A percentile compares a stretch with the other conserved stretches of the same genome.
phyloP scores from a whole-genome alignment of 2,113 vertebrate genomes.

The Sander vitreus region DNA sequence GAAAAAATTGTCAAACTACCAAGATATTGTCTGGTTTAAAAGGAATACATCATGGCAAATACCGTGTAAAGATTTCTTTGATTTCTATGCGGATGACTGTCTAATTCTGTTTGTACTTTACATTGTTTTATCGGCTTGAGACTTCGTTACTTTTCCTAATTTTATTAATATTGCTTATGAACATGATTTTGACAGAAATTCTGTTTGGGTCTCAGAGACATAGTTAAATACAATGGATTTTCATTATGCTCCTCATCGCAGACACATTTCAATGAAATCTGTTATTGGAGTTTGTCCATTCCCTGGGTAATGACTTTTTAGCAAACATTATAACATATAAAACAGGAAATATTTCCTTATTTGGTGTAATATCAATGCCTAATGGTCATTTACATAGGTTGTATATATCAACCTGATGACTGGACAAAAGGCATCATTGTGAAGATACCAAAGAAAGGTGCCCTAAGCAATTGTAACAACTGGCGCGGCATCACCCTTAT shows the following conservation, averaged over 20 bases:
- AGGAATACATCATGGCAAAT: neutral
- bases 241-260: neutral
- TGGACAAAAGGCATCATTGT: too few relatives aligned
- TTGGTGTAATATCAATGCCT: neutral
- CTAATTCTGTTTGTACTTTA: neutral
- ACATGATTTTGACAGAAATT: neutral
- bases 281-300: neutral
- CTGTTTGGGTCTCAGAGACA: neutral
- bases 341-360: neutral
- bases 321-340: neutral
- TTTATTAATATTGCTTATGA: neutral
- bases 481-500: too few relatives aligned
- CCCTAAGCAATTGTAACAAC: too few relatives aligned
- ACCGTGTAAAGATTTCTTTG: neutral
- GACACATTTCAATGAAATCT: neutral
- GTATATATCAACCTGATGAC: neutral
- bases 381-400: neutral
- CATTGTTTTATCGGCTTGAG: neutral
- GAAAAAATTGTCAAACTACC: neutral
- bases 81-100: neutral
- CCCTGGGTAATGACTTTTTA: neutral
- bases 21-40: neutral
- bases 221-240: neutral
- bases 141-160: neutral
- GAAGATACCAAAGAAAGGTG: too few relatives aligned